Evolutionary conservation across 2,888 invertebrate genomes (phyloP).

Genomic region (Junonia oenone): DNA sequence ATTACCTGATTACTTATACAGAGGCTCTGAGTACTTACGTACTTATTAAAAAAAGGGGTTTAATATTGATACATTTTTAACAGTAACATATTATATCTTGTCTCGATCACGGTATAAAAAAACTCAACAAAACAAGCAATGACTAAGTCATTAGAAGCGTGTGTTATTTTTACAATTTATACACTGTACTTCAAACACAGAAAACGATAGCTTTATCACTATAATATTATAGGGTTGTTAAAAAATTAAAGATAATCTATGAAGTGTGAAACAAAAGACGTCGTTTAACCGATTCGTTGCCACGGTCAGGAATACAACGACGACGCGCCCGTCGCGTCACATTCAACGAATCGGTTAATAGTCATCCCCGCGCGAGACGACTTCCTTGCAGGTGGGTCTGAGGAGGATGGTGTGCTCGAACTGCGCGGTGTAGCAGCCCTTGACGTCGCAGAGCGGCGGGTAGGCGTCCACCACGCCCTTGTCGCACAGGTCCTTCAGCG

Average conservation of each 20-base stretch:
- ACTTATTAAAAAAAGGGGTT: conserved; percentile 9
- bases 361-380: conserved; percentile 97
- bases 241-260: not conserved
- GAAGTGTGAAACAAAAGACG: not conserved
- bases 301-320: too few species aligned
- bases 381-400: conserved; percentile 98
- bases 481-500: conserved; percentile 98
- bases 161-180: not conserved
- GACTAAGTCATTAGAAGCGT: conserved; percentile 13
- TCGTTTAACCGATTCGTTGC: too few species aligned
- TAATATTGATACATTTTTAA: conserved; percentile 11
- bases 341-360: too few species aligned
- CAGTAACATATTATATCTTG: conserved; percentile 12
- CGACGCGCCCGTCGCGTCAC: too few species aligned
- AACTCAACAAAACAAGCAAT: conserved; percentile 18
- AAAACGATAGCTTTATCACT: not conserved
- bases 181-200: not conserved
- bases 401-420: conserved; percentile 99
- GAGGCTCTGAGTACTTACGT: conserved; percentile 14
- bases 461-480: conserved; percentile 98
- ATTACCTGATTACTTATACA: conserved; percentile 19
- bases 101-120: conserved; percentile 7
- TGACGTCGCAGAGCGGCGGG: conserved; percentile 97
- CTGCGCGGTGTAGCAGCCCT: conserved; percentile 99
- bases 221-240: not conserved